phyloP scores from a whole-genome alignment of 1,140 invertebrate genomes.

The Listronotus bonariensis region DNA sequence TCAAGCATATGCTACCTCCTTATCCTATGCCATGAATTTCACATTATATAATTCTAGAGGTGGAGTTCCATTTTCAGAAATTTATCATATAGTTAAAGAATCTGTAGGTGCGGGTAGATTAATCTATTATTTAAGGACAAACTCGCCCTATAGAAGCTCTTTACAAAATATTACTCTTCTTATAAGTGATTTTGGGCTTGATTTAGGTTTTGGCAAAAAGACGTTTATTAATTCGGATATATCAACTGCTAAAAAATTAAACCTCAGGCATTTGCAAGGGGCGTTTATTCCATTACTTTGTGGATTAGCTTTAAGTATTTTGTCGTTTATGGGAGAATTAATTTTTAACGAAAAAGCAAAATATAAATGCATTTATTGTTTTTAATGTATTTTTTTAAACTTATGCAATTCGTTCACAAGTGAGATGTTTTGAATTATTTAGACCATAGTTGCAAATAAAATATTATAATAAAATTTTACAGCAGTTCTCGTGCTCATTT shows the following conservation, averaged over 20 bases:
- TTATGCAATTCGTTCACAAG: no score
- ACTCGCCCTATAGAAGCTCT: conserved; percentile 8
- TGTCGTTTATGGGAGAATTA: conserved; percentile 16
- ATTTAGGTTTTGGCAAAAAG: conserved; percentile 13
- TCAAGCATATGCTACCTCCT: conserved; percentile 2
- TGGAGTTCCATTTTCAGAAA: conserved; percentile 5
- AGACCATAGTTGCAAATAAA: no score
- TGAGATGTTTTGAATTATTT: no score
- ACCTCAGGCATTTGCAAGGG: conserved; percentile 4
- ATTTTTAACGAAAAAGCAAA: no score
- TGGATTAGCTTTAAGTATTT: not conserved
- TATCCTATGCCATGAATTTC: conserved; percentile 1
- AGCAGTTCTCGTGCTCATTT: no score
- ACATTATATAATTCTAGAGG: not conserved
- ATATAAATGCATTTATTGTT: no score
- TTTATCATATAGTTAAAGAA: conserved; percentile 20
- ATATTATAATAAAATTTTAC: no score
- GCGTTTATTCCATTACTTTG: conserved; percentile 11
- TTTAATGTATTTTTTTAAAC: no score
- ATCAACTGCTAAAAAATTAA: not conserved
- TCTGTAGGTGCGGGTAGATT: conserved; percentile 14
- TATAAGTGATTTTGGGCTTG: conserved; percentile 17
- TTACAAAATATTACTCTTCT: conserved; percentile 5
- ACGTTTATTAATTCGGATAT: conserved; percentile 3
- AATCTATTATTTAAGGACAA: conserved; percentile 13